These are phyloP conservation scores for Chlorocebus sabaeus DNA, from an alignment of 2,113 vertebrate genomes.

Conservation along the genomic window DNA sequence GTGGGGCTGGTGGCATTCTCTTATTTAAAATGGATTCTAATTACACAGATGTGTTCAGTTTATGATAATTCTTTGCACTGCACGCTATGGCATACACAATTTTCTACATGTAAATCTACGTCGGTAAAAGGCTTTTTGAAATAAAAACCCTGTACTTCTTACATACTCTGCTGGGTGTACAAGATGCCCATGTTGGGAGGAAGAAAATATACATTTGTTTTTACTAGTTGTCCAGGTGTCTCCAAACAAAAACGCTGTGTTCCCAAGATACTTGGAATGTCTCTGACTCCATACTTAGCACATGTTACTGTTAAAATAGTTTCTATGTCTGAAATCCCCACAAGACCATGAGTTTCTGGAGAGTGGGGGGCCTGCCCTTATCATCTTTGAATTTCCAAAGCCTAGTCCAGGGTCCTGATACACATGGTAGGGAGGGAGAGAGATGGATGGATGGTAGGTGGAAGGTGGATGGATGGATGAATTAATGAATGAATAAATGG, in stretches of 20 bases:
- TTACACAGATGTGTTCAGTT: not conserved
- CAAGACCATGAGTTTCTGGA: not conserved
- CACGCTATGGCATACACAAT: not conserved
- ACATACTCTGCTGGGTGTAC: not conserved
- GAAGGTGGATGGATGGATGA: not conserved
- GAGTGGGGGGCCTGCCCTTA: fast-evolving
- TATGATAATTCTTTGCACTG: not conserved
- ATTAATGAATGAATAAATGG: not conserved
- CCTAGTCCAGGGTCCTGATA: not conserved
- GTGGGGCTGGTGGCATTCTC: not conserved
- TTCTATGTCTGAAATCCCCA: not conserved
- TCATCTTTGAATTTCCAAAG: not conserved
- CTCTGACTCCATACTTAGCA: not conserved
- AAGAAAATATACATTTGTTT: not conserved
- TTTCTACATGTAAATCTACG: not conserved
- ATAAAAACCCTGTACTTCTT: not conserved
- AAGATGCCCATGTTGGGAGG: not conserved
- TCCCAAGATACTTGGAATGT: not conserved
- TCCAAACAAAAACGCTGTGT: not conserved
- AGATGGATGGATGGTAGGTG: not conserved
- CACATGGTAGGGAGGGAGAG: not conserved
- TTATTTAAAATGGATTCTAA: not conserved
- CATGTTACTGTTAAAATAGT: not conserved
- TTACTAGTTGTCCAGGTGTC: not conserved
- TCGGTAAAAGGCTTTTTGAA: not conserved